A percentile compares a stretch with the other conserved stretches of the same genome.
Evolutionary conservation across 2,888 invertebrate species (phyloP).

Genomic region (Meta bourneti): DNA sequence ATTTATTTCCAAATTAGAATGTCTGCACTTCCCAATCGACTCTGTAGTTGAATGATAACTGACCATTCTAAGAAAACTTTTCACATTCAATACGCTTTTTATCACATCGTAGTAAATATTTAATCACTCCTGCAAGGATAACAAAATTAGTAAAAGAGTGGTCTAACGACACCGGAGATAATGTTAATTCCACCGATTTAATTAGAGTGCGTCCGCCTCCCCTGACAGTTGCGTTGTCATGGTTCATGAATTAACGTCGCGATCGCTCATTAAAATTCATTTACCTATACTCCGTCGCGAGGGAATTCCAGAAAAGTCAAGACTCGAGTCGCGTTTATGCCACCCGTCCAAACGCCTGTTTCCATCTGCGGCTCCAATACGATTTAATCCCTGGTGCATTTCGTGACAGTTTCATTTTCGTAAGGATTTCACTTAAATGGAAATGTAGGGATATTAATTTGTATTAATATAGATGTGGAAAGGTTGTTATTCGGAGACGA

Average conservation of each 20-base stretch:
- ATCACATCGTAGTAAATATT: neutral
- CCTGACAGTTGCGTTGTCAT: too few species aligned
- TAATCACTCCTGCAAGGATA: too few species aligned
- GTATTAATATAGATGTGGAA: neutral
- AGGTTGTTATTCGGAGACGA: neutral
- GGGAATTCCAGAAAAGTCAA: too few species aligned
- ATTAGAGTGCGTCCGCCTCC: neutral
- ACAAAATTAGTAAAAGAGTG: neutral
- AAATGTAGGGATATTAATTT: neutral
- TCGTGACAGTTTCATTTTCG: neutral
- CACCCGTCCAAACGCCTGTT: neutral
- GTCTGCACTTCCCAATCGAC: too few species aligned
- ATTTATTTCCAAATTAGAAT: too few species aligned
- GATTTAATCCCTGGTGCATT: neutral
- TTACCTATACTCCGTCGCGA: neutral
- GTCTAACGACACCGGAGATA: neutral
- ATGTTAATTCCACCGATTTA: neutral
- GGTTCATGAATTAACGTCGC: too few species aligned
- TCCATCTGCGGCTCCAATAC: neutral
- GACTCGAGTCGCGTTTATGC: too few species aligned
- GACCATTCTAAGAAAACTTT: neutral
- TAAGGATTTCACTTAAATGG: too few species aligned
- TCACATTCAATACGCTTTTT: neutral
- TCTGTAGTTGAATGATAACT: too few species aligned
- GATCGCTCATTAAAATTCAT: neutral